Conservation (phyloP, 2,113 vertebrate species). For the Cebidichthys violaceus region DNA sequence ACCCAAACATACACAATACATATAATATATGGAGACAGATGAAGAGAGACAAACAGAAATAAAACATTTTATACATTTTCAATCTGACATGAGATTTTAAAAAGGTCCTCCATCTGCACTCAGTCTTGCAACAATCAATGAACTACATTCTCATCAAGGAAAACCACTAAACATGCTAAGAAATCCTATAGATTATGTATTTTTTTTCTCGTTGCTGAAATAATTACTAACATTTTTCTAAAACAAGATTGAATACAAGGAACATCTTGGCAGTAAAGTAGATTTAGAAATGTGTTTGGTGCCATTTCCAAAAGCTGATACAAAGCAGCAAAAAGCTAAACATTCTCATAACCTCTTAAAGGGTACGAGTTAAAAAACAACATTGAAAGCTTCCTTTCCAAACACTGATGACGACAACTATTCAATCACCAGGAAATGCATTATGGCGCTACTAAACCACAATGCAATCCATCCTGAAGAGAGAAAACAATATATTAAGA, state of each 20-base stretch:
- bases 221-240: slow-evolving; percentile 11
- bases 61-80: neutral
- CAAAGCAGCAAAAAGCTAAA: neutral
- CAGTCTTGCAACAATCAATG: slow-evolving; percentile 15
- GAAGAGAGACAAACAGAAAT: neutral
- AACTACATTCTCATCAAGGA: slow-evolving; percentile 29
- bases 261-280: neutral
- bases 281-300: neutral
- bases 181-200: slow-evolving; percentile 33
- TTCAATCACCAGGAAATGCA: slow-evolving; percentile 42
- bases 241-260: neutral
- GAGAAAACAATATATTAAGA: slow-evolving; percentile 43
- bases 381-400: neutral
- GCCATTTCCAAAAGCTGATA: neutral
- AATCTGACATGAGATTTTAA: neutral
- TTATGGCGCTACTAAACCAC: slow-evolving; percentile 32
- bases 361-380: neutral
- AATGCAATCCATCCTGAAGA: slow-evolving; percentile 29
- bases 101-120: neutral
- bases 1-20: slow-evolving; percentile 26
- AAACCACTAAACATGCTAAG: slow-evolving; percentile 25
- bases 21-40: neutral
- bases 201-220: slow-evolving; percentile 21
- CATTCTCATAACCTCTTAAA: neutral
- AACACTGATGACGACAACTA: neutral